phyloP scores from a whole-genome alignment of 2,113 vertebrate genomes.

The Takifugu bimaculatus region DNA sequence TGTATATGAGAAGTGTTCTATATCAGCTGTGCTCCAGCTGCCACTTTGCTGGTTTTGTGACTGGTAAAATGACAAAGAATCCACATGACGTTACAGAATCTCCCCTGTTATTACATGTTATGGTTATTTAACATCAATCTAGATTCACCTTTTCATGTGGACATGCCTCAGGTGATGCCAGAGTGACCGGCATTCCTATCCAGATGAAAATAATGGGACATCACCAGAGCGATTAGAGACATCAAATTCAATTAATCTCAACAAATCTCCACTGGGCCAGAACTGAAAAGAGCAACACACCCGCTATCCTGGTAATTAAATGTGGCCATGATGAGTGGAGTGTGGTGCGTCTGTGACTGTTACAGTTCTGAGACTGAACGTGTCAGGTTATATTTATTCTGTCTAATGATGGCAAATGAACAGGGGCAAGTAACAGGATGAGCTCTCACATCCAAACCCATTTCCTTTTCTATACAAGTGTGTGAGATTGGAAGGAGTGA shows the following conservation, averaged over 20 bases:
- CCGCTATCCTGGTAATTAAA: constrained; percentile 77
- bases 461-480: constrained; percentile 12
- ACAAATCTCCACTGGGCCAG: constrained; percentile 78
- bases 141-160: constrained; percentile 28
- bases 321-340: constrained; percentile 64
- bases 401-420: constrained; percentile 39
- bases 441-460: constrained; percentile 1
- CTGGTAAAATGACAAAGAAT: constrained; percentile 59
- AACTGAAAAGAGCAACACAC: constrained; percentile 57
- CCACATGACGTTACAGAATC: constrained; percentile 33
- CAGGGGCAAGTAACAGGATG: constrained; percentile 2
- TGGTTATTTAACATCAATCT: constrained; percentile 43
- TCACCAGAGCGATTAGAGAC: constrained; percentile 72
- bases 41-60: constrained; percentile 66
- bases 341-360: constrained; percentile 49
- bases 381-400: constrained; percentile 66
- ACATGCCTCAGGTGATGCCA: constrained; percentile 35
- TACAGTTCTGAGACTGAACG: constrained; percentile 55
- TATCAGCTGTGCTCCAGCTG: constrained; percentile 51
- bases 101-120: constrained; percentile 33
- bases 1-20: constrained; percentile 17
- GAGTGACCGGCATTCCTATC: constrained; percentile 47
- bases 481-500: background rate
- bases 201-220: constrained; percentile 69
- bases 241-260: constrained; percentile 80